phyloP scores from a whole-genome alignment of 2,797 vertebrate species.

The Arnoldichthys spilopterus region DNA sequence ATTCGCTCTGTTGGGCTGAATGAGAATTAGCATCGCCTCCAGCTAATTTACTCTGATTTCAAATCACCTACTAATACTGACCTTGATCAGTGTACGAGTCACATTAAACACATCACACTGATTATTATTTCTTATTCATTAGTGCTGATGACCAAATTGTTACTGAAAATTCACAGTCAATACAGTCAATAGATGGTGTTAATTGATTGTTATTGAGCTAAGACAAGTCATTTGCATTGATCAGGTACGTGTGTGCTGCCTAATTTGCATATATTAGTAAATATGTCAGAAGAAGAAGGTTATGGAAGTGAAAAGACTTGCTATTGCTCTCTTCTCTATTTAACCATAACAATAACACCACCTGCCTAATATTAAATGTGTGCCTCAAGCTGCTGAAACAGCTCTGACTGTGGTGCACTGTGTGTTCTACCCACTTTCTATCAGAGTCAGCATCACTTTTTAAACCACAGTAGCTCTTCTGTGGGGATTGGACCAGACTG shows the following conservation, averaged over 20 bases:
- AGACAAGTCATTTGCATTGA: constrained; percentile 22
- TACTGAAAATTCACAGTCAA: constrained; percentile 1
- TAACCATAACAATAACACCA: no score
- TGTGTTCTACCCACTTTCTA: no score
- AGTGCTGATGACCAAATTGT: constrained; percentile 29
- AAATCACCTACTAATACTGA: constrained; percentile 29
- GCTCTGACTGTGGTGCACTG: no score
- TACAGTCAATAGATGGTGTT: constrained; percentile 17
- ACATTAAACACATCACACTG: constrained; percentile 22
- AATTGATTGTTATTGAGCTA: constrained; percentile 15
- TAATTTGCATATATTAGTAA: constrained; percentile 20
- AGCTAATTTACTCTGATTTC: constrained; percentile 44
- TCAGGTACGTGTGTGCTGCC: constrained; percentile 22
- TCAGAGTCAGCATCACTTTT: no score
- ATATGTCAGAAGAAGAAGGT: not conserved
- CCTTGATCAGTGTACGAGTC: constrained; percentile 36
- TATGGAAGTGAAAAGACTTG: not conserved
- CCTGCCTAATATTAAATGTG: no score
- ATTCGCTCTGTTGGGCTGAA: constrained; percentile 39
- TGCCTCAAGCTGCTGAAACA: no score
- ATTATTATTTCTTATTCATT: constrained; percentile 24
- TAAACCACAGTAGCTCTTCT: no score
- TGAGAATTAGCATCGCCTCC: constrained; percentile 44
- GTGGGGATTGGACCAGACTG: no score
- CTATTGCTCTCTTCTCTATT: not conserved